These are phyloP conservation scores for Erpetoichthys calabaricus DNA, from an alignment of 2,797 vertebrate genomes.

Conservation along the genomic window DNA sequence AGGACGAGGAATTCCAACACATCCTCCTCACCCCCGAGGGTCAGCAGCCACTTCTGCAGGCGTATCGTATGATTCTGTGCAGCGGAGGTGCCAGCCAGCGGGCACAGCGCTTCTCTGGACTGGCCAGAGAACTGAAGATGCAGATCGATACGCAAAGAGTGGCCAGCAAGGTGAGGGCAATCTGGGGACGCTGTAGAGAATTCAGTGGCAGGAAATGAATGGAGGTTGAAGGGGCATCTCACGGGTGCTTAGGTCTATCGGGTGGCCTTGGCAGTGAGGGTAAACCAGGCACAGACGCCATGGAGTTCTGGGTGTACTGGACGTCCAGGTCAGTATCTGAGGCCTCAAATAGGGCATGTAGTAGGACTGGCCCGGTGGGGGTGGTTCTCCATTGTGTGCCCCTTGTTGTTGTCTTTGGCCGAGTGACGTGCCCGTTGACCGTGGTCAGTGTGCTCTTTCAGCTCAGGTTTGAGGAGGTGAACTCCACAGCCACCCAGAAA, in stretches of 20 bases:
- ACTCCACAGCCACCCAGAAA: slow-evolving; percentile 38
- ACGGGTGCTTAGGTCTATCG: background rate
- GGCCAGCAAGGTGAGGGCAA: slow-evolving; percentile 51
- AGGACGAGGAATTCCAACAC: slow-evolving; percentile 36
- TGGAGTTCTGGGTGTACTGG: too few relatives aligned
- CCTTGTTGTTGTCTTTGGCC: background rate
- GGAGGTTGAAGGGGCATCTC: background rate
- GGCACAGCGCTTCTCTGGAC: slow-evolving; percentile 46
- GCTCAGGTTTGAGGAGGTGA: slow-evolving; percentile 54
- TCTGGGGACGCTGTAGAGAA: background rate
- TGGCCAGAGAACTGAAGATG: slow-evolving; percentile 60
- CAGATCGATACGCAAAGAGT: slow-evolving; percentile 65
- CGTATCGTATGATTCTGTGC: slow-evolving; percentile 50
- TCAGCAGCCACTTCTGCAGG: slow-evolving; percentile 40
- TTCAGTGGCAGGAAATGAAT: background rate
- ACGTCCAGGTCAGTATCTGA: too few relatives aligned
- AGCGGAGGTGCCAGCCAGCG: slow-evolving; percentile 35
- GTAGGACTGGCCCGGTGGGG: background rate
- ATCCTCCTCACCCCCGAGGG: slow-evolving; percentile 50
- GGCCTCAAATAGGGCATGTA: too few relatives aligned
- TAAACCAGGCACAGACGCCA: too few relatives aligned
- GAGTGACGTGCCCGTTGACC: too few relatives aligned
- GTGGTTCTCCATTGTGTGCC: background rate
- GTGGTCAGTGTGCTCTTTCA: slow-evolving; percentile 21
- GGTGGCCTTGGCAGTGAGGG: background rate